phyloP scores from a whole-genome alignment of 2,888 invertebrate genomes.

The Epicampocera succincta region DNA sequence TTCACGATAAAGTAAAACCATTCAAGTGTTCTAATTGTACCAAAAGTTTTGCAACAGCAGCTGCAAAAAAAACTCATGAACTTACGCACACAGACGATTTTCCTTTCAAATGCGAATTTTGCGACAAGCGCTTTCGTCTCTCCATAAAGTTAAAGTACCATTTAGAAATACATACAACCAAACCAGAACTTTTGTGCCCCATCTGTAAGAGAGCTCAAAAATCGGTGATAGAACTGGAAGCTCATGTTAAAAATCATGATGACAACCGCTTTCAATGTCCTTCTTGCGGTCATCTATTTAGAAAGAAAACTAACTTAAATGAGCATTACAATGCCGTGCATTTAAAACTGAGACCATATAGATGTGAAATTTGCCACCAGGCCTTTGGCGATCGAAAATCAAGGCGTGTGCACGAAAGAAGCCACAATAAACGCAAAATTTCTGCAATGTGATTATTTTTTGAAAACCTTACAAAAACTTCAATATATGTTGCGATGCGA shows the following conservation, averaged over 20 bases:
- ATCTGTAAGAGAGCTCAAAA: conserved; percentile 63
- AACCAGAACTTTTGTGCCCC: conserved; percentile 58
- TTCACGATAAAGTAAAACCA: conserved; percentile 64
- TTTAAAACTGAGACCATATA: conserved; percentile 54
- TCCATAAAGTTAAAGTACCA: conserved; percentile 56
- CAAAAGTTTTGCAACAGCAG: conserved; percentile 50
- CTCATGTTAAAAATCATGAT: conserved; percentile 58
- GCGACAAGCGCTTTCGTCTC: conserved; percentile 58
- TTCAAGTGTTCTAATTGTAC: conserved; percentile 65
- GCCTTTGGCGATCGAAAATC: conserved; percentile 62
- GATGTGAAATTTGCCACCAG: conserved; percentile 59
- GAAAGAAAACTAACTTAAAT: conserved; percentile 50
- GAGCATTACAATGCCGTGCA: conserved; percentile 66
- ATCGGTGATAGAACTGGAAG: conserved; percentile 44
- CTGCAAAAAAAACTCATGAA: conserved; percentile 60
- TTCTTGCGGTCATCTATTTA: conserved; percentile 61
- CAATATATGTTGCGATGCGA: too few species aligned
- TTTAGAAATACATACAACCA: conserved; percentile 62
- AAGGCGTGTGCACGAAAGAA: conserved; percentile 52
- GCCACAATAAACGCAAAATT: background rate
- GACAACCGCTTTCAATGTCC: conserved; percentile 59
- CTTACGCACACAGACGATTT: conserved; percentile 55
- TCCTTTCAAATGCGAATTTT: conserved; percentile 59
- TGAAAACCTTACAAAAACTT: background rate
- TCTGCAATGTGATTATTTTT: background rate